Evolutionary conservation across 2,888 invertebrate species (phyloP).

Genomic region (Blera fallax): DNA sequence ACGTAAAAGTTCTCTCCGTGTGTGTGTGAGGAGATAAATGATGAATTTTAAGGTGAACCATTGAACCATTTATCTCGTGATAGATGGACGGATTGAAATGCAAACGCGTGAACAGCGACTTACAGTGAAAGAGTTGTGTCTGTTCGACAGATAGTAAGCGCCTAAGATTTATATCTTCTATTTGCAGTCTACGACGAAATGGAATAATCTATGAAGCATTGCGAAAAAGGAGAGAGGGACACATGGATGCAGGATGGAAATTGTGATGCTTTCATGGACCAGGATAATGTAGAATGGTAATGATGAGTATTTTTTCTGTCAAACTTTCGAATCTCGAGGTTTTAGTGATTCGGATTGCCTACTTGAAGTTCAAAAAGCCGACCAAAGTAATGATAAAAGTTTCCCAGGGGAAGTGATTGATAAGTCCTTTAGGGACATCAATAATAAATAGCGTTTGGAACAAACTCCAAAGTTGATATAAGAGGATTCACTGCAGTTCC

Average conservation of each 20-base stretch:
- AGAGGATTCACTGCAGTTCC: neutral
- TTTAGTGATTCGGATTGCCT: conserved; percentile 26
- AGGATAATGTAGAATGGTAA: conserved; percentile 18
- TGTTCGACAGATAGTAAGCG: conserved; percentile 58
- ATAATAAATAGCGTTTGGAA: conserved; percentile 42
- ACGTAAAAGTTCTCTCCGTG: conserved; percentile 51
- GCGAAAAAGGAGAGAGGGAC: neutral
- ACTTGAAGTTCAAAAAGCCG: conserved; percentile 50
- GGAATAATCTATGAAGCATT: conserved; percentile 49
- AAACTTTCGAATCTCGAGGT: conserved; percentile 54
- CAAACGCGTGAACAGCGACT: conserved; percentile 66
- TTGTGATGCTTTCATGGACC: neutral
- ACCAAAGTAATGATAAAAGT: conserved; percentile 42
- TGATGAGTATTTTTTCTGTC: conserved; percentile 47
- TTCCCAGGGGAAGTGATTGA: conserved; percentile 47
- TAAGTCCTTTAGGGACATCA: conserved; percentile 48
- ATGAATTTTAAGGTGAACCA: conserved; percentile 71
- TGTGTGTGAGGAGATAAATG: conserved; percentile 58
- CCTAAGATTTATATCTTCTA: conserved; percentile 70
- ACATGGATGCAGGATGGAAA: neutral
- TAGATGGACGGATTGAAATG: conserved; percentile 68
- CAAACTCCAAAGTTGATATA: neutral
- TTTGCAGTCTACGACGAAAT: conserved; percentile 49
- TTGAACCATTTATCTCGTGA: conserved; percentile 70
- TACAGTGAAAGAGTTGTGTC: conserved; percentile 64